Evolutionary conservation across 30 jellyfish, hydroid and myxozoan species (phyloP).

Genomic region (Rhopilema esculentum): DNA sequence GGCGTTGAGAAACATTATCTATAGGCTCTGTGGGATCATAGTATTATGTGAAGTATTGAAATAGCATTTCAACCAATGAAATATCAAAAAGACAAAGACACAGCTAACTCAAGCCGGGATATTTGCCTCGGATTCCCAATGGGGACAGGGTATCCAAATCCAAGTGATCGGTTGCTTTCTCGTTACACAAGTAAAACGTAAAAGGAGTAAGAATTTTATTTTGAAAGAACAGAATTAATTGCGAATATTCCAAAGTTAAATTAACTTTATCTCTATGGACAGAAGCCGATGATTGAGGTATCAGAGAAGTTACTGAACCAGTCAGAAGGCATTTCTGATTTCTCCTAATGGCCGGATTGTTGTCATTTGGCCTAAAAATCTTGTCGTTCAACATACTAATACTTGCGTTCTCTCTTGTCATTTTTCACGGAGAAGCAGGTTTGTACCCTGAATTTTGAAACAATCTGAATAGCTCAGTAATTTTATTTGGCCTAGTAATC

Average conservation of each 20-base stretch:
- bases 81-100: background rate
- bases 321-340: background rate
- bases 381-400: slow-evolving; percentile 28
- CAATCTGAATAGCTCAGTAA: background rate
- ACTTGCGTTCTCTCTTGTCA: slow-evolving; percentile 26
- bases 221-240: background rate
- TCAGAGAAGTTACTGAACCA: background rate
- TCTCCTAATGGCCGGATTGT: slow-evolving; percentile 46
- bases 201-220: background rate
- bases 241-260: background rate
- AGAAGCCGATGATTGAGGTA: background rate
- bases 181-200: background rate
- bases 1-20: slow-evolving; percentile 54
- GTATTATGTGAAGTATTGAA: background rate
- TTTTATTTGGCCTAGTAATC: too few species aligned
- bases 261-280: background rate
- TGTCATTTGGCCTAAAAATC: slow-evolving; percentile 47
- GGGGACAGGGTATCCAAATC: slow-evolving; percentile 34
- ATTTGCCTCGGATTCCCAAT: slow-evolving; percentile 31
- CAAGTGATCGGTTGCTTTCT: background rate
- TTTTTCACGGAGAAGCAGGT: slow-evolving; percentile 60
- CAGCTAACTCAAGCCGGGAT: slow-evolving; percentile 28
- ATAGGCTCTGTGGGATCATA: slow-evolving; percentile 26
- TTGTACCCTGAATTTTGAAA: background rate
- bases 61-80: background rate